Evolutionary conservation across 2,888 invertebrate genomes (phyloP).

Genomic region (Ichneumon xanthorius): DNA sequence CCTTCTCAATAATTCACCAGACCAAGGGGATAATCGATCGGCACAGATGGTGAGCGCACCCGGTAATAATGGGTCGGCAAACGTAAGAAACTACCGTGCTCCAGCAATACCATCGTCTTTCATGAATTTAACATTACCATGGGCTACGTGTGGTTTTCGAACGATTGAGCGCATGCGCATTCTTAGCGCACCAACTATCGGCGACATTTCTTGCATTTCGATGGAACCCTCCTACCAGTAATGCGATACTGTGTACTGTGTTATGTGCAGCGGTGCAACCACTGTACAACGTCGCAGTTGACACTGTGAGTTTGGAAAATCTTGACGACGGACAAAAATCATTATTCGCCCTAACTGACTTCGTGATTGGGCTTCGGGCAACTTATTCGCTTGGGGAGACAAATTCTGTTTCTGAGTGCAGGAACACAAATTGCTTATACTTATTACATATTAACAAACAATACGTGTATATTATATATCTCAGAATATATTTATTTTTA

Average conservation of each 20-base stretch:
- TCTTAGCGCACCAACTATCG: not conserved
- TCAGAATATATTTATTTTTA: not conserved
- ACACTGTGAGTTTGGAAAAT: not conserved
- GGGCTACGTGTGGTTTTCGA: not conserved
- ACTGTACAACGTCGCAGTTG: not conserved
- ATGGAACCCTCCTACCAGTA: not conserved
- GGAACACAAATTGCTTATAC: too few relatives aligned
- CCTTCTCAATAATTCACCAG: conserved; percentile 49
- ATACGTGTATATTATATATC: too few relatives aligned
- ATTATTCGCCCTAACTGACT: not conserved
- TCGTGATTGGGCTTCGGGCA: too few relatives aligned
- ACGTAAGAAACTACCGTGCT: conserved; percentile 26
- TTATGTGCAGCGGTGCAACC: not conserved
- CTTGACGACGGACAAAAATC: not conserved
- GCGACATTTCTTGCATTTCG: not conserved
- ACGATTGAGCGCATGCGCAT: conserved; percentile 40
- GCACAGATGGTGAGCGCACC: conserved; percentile 23
- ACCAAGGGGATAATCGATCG: conserved; percentile 25
- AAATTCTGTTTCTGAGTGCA: too few relatives aligned
- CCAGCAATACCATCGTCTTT: conserved; percentile 7
- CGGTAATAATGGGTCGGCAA: conserved; percentile 50
- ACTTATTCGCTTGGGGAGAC: too few relatives aligned
- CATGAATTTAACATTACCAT: conserved; percentile 51
- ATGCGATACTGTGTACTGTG: not conserved
- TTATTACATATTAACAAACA: too few relatives aligned